Conservation (phyloP, 2,113 vertebrate species). For the Reinhardtius hippoglossoides region DNA sequence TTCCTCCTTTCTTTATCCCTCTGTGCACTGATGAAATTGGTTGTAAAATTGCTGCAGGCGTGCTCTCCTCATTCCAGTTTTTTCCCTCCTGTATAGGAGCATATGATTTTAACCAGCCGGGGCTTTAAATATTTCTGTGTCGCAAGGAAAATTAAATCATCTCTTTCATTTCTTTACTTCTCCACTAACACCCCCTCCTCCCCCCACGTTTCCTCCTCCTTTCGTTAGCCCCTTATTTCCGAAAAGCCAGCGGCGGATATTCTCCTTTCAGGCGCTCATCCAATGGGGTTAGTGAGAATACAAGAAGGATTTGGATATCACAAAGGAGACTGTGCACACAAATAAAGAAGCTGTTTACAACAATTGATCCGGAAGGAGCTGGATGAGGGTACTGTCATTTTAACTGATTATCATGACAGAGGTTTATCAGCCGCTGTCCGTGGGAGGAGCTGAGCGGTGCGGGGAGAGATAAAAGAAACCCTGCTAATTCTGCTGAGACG, state of each 20-base stretch:
- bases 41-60: slow-evolving; percentile 62
- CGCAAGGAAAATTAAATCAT: slow-evolving; percentile 70
- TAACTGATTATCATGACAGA: slow-evolving; percentile 25
- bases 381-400: slow-evolving; percentile 27
- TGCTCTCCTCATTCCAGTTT: slow-evolving; percentile 15
- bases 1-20: slow-evolving; percentile 39
- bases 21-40: slow-evolving; percentile 60
- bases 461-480: slow-evolving; percentile 13
- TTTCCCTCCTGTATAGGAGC: not conserved
- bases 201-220: slow-evolving; percentile 24
- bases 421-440: slow-evolving; percentile 49
- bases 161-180: slow-evolving; percentile 29
- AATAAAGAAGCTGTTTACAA: slow-evolving; percentile 59
- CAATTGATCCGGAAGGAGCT: slow-evolving; percentile 36
- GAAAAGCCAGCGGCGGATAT: slow-evolving; percentile 42
- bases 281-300: slow-evolving; percentile 37
- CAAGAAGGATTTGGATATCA: slow-evolving; percentile 50
- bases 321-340: slow-evolving; percentile 19
- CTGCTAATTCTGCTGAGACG: slow-evolving; percentile 9
- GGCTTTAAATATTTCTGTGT: slow-evolving; percentile 65
- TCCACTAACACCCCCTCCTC: not conserved
- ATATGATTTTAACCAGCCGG: slow-evolving; percentile 41
- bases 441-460: not conserved
- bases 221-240: slow-evolving; percentile 51
- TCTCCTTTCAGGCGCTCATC: slow-evolving; percentile 35